Percentiles rank a stretch among this genome's conserved stretches.
Conservation (phyloP, 2,797 vertebrate genomes). For the Gymnoscopelus microlampas region DNA sequence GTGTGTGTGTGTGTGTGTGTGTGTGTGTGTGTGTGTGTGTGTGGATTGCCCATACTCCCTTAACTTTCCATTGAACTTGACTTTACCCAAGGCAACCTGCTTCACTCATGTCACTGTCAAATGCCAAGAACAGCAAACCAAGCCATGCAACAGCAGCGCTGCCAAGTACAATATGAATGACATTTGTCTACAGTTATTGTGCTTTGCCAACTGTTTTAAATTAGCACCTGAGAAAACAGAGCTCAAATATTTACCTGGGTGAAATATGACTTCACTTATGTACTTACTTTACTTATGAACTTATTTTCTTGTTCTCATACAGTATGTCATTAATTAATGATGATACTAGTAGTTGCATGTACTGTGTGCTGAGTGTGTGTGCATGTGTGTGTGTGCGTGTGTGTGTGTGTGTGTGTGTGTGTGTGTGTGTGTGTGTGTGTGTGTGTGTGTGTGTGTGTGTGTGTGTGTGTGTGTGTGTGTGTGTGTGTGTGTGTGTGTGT, state of each 20-base stretch:
- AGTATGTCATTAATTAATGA: not conserved
- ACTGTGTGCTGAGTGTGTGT: too few species aligned
- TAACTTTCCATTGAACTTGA: not conserved
- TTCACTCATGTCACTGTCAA: not conserved
- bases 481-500: too few species aligned
- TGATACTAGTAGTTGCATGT: too few species aligned
- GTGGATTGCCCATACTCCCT: not conserved
- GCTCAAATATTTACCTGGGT: not conserved
- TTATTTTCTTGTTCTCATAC: not conserved
- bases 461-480: too few species aligned
- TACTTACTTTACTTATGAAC: too few species aligned
- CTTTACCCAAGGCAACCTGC: not conserved
- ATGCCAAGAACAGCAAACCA: constrained; percentile 1
- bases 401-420: too few species aligned
- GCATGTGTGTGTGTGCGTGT: too few species aligned
- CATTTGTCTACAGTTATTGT: not conserved
- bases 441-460: too few species aligned
- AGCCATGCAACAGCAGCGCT: not conserved
- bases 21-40: too few species aligned
- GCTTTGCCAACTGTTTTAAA: not conserved
- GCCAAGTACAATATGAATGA: not conserved
- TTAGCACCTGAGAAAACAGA: not conserved
- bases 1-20: too few species aligned
- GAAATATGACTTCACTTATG: not conserved
- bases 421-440: too few species aligned